Evolutionary conservation across 1,140 invertebrate genomes (phyloP).

Genomic region (Trichonephila clavipes): DNA sequence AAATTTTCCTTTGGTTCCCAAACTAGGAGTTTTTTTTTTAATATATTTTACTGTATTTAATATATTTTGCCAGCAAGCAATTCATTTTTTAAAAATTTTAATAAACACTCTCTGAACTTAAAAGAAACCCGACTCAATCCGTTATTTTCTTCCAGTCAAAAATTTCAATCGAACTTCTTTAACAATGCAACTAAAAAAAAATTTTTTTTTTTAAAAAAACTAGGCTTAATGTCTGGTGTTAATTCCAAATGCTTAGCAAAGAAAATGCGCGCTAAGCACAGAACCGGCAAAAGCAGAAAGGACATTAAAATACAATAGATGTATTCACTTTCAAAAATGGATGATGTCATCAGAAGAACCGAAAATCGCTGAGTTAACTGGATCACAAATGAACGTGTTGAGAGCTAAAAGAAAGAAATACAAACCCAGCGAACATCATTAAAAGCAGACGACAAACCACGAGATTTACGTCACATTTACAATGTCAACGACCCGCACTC

Average conservation of each 20-base stretch:
- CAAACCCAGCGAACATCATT: constrained; percentile 22
- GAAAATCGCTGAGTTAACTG: constrained; percentile 23
- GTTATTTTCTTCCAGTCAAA: no score
- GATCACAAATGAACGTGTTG: neutral
- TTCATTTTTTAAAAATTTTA: no score
- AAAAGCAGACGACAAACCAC: constrained; percentile 48
- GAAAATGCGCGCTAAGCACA: neutral
- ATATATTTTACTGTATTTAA: no score
- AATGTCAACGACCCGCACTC: constrained; percentile 32
- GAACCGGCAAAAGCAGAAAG: neutral
- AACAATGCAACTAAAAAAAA: neutral
- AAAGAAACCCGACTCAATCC: no score
- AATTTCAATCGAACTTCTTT: no score
- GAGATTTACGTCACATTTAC: constrained; percentile 68
- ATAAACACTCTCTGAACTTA: no score
- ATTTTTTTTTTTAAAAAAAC: no score
- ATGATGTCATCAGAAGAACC: neutral
- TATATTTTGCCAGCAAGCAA: no score
- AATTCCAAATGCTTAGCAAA: neutral
- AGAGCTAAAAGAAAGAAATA: constrained; percentile 26
- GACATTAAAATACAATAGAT: neutral
- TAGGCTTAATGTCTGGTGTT: neutral
- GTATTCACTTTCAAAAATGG: neutral
- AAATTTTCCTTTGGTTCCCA: no score
- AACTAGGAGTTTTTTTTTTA: no score